Base-by-base conservation (phyloP, 2,113 vertebrate species). In the Nymphicus hollandicus region DNA sequence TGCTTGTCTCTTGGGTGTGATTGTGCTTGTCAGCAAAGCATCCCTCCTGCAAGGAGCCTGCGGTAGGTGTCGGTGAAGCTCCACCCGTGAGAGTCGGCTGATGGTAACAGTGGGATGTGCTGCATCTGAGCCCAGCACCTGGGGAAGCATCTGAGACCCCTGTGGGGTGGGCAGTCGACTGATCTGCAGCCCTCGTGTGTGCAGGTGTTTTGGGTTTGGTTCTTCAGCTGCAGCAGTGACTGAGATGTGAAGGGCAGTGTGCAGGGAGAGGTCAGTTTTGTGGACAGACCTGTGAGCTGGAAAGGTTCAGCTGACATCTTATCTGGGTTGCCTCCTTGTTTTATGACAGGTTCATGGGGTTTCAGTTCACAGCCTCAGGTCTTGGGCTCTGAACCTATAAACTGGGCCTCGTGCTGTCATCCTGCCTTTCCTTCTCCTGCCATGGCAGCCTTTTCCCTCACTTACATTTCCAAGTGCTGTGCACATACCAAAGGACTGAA, bases 181-280 rank as follows among this genome's bases (percentile, higher is more conserved):
- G 49, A 15, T 7, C 56, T 11, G 6, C 60, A 80, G 65, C 82
- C 49, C 28, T 23, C 19, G 6, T 28, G 13, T 0, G 0, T 18
- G 78, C 7, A 3, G 29, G 17, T 63, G 41, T 8, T 80, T n/a
- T 13, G 18, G 24, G 11, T 39, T 80, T 43, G 37, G 39, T 39
- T 80, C 68, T 74, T n/a, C 3, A 14, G 4, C 70, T 55, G 39
- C 86, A 47, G 46, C 1, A 3, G 58, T 24, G 23, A 5, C 80
- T 17, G 55, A 44, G 64, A 16, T 39, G 53, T 1, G 1, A 33
- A 61, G 58, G 47, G 52, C 46, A 63, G 47, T 0, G 0, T 31
- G 31, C 64, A 18, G 41, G 33, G 56, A 79, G 65, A 68, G 50
- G 63, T 28, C 13, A 11, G 33, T 89, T 92, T 58, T 71, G 88